Conservation (phyloP, 2,888 invertebrate species). For the Caenorhabditis imperialis region DNA sequence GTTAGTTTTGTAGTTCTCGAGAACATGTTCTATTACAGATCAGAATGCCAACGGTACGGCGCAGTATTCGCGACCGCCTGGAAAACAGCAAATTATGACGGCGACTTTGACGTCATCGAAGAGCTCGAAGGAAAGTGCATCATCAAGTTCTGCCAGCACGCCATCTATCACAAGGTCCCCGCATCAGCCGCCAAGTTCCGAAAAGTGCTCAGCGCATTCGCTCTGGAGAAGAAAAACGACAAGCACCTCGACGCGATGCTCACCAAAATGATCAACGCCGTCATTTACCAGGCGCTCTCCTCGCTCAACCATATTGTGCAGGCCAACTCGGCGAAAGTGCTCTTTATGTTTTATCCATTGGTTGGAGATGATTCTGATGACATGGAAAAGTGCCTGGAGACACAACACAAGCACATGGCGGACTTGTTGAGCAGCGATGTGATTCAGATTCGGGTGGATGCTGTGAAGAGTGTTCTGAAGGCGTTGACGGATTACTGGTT, state of each 20-base stretch:
- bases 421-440: slow-evolving; percentile 26
- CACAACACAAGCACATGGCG: slow-evolving; percentile 32
- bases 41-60: slow-evolving; percentile 42
- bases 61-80: slow-evolving; percentile 37
- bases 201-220: slow-evolving; percentile 28
- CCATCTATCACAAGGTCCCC: slow-evolving; percentile 20
- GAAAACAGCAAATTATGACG: slow-evolving; percentile 22
- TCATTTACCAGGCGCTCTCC: slow-evolving; percentile 19
- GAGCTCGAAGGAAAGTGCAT: slow-evolving; percentile 35
- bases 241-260: slow-evolving; percentile 27
- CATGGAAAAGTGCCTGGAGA: slow-evolving; percentile 14
- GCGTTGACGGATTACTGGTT: slow-evolving; percentile 34
- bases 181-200: slow-evolving; percentile 24
- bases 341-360: slow-evolving; percentile 54
- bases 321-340: slow-evolving; percentile 21
- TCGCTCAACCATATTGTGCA: slow-evolving; percentile 41
- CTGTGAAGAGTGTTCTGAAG: slow-evolving; percentile 29
- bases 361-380: slow-evolving; percentile 31
- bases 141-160: slow-evolving; percentile 7
- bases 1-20: no score
- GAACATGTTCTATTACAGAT: no score
- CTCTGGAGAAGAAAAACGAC: slow-evolving; percentile 18
- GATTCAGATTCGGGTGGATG: slow-evolving; percentile 28
- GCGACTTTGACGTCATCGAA: slow-evolving; percentile 31
- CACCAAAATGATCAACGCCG: slow-evolving; percentile 26